Evolutionary conservation across 1,140 invertebrate genomes (phyloP).

Genomic region (Eriosoma lanigerum): DNA sequence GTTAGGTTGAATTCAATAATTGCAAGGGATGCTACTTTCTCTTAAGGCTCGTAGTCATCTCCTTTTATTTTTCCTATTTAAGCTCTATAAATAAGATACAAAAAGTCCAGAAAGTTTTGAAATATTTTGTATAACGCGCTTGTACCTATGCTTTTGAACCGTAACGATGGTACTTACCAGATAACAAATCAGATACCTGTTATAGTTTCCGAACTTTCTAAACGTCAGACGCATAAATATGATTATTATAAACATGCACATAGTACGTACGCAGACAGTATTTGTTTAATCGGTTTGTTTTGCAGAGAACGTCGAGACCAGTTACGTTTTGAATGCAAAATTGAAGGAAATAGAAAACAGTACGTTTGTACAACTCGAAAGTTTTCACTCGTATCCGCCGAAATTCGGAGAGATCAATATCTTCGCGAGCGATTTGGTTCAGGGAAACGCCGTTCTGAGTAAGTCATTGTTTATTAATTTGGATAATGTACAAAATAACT

Average conservation of each 20-base stretch:
- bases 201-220: neutral
- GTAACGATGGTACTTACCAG: neutral
- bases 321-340: constrained; percentile 15
- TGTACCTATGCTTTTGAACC: too few species aligned
- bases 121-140: neutral
- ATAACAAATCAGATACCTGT: too few species aligned
- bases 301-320: constrained; percentile 16
- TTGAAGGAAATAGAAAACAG: constrained; percentile 9
- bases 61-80: too few species aligned
- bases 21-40: too few species aligned
- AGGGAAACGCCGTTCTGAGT: constrained; percentile 30
- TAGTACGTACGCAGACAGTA: neutral
- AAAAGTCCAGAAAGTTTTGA: neutral
- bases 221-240: neutral
- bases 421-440: constrained; percentile 2
- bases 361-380: constrained; percentile 19
- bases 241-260: neutral
- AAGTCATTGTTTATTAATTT: neutral
- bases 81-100: neutral
- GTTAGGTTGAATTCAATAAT: too few species aligned
- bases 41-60: too few species aligned
- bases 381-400: constrained; percentile 10
- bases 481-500: too few species aligned
- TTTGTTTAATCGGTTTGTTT: neutral
- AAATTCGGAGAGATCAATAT: constrained; percentile 35